Evolutionary conservation across 2,888 invertebrate species (phyloP).

Genomic region (Anodontia alba): DNA sequence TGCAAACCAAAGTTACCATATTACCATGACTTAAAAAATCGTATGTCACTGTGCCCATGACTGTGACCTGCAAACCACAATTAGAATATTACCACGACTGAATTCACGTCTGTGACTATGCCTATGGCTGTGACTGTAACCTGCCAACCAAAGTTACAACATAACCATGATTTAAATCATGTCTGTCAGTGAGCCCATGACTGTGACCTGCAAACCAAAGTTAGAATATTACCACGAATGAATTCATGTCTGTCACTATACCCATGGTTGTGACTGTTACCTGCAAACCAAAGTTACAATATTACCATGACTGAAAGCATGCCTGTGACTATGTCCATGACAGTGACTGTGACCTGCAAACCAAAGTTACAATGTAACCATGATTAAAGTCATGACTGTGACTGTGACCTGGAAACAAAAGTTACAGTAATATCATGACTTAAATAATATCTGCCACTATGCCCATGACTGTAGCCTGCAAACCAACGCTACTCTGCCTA

Average conservation of each 20-base stretch:
- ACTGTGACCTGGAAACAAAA: too few relatives aligned
- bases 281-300: too few relatives aligned
- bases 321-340: neutral
- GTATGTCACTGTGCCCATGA: neutral
- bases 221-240: neutral
- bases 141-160: too few relatives aligned
- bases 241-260: neutral
- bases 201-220: too few relatives aligned
- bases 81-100: neutral
- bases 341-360: neutral
- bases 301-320: neutral
- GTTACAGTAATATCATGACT: too few relatives aligned
- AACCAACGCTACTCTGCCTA: too few relatives aligned
- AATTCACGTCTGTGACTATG: neutral
- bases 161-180: neutral
- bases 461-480: too few relatives aligned
- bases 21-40: neutral
- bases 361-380: neutral
- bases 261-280: neutral
- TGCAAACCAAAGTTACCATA: too few relatives aligned
- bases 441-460: too few relatives aligned
- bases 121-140: too few relatives aligned
- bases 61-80: too few relatives aligned
- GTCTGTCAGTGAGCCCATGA: neutral
- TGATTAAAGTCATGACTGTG: neutral